Evolutionary conservation across 2,797 vertebrate species (phyloP).

Genomic region (Siniperca undulata): DNA sequence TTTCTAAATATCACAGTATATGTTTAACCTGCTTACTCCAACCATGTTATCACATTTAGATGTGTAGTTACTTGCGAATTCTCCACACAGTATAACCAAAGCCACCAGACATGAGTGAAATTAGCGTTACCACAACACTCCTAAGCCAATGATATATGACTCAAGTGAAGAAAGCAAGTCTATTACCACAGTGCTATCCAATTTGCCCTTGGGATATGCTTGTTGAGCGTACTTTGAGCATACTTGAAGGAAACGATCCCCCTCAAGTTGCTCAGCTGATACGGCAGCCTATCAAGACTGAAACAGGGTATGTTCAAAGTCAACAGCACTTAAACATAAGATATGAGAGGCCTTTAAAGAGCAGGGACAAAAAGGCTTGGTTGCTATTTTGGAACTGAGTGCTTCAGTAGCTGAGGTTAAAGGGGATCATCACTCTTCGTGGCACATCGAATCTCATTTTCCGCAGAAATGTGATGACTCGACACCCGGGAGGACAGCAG

Average conservation of each 20-base stretch:
- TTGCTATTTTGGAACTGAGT: slow-evolving; percentile 57
- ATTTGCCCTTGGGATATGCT: slow-evolving; percentile 67
- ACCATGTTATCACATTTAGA: slow-evolving; percentile 1
- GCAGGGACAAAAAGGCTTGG: slow-evolving; percentile 49
- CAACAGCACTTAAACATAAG: slow-evolving; percentile 73
- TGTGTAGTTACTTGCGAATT: slow-evolving; percentile 6
- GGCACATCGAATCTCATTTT: slow-evolving; percentile 72
- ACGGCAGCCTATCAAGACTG: slow-evolving; percentile 43
- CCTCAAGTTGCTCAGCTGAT: slow-evolving; percentile 55
- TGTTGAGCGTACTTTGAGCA: slow-evolving; percentile 57
- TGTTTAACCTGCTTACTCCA: background rate
- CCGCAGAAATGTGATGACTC: slow-evolving; percentile 75
- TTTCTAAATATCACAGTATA: background rate
- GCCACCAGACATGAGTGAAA: slow-evolving; percentile 25
- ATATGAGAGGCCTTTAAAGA: slow-evolving; percentile 65
- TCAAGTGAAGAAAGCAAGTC: slow-evolving; percentile 43
- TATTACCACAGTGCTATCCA: slow-evolving; percentile 49
- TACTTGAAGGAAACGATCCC: slow-evolving; percentile 61
- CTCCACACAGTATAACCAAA: slow-evolving; percentile 12
- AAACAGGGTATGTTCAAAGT: slow-evolving; percentile 70
- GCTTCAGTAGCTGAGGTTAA: slow-evolving; percentile 71
- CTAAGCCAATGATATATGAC: slow-evolving; percentile 40
- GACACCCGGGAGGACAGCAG: slow-evolving; percentile 50
- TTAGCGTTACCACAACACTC: slow-evolving; percentile 14
- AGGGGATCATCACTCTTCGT: slow-evolving; percentile 72